phyloP scores from a whole-genome alignment of 2,888 invertebrate genomes.

The Heliconius ethilla region DNA sequence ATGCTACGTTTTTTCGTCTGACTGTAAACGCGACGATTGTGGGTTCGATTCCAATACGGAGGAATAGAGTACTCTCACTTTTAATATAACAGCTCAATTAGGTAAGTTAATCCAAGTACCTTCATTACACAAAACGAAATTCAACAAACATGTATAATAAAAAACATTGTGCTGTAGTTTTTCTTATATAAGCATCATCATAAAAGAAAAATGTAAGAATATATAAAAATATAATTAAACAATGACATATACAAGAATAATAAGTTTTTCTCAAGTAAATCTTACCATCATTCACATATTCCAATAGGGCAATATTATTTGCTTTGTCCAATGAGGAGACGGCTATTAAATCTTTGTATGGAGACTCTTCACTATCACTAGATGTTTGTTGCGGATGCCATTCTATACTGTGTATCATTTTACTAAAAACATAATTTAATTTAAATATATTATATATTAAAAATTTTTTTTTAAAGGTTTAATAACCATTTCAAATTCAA shows the following conservation, averaged over 20 bases:
- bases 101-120: too few species aligned
- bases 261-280: not conserved
- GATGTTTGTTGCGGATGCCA: constrained; percentile 89
- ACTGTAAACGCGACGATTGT: too few species aligned
- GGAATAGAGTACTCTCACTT: too few species aligned
- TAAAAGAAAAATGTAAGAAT: too few species aligned
- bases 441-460: too few species aligned
- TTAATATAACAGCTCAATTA: too few species aligned
- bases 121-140: too few species aligned
- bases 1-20: not conserved
- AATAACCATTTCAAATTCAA: not conserved
- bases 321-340: constrained; percentile 82
- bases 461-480: too few species aligned
- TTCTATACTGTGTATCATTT: constrained; percentile 83
- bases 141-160: too few species aligned
- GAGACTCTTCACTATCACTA: constrained; percentile 78
- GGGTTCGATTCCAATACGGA: too few species aligned
- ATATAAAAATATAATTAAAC: not conserved
- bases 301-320: constrained; percentile 68
- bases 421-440: constrained; percentile 61
- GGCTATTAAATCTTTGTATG: constrained; percentile 82
- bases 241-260: not conserved
- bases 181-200: too few species aligned
- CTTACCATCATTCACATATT: constrained; percentile 61
- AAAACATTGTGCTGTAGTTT: too few species aligned